phyloP scores from a whole-genome alignment of 2,888 invertebrate genomes.

The Sarcophaga carnaria region DNA sequence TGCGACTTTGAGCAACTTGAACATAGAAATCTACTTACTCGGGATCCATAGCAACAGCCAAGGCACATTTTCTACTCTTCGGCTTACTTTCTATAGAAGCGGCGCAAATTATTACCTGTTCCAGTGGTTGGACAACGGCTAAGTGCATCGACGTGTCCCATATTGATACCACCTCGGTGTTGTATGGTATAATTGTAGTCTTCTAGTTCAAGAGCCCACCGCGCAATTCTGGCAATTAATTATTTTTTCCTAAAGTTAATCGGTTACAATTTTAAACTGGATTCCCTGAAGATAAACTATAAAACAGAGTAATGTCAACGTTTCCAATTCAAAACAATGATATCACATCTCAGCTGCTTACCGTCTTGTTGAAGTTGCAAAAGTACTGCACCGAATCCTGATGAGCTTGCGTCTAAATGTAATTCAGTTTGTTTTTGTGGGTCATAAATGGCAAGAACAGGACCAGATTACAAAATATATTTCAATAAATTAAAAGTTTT shows the following conservation, averaged over 20 bases:
- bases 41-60: constrained; percentile 18
- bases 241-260: constrained; percentile 4
- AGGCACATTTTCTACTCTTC: neutral
- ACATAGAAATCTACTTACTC: constrained; percentile 46
- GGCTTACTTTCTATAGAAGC: neutral
- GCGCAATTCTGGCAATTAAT: constrained; percentile 14
- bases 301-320: constrained; percentile 42
- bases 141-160: constrained; percentile 32
- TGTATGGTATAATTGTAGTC: constrained; percentile 47
- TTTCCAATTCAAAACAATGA: constrained; percentile 59
- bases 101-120: constrained; percentile 14
- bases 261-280: constrained; percentile 29
- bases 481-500: constrained; percentile 46
- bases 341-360: constrained; percentile 18
- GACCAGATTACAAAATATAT: constrained; percentile 54
- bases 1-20: constrained; percentile 49
- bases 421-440: constrained; percentile 1
- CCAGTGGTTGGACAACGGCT: constrained; percentile 25
- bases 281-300: constrained; percentile 39
- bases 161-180: constrained; percentile 26
- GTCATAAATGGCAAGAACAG: neutral
- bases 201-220: constrained; percentile 48
- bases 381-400: constrained; percentile 43
- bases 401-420: constrained; percentile 50
- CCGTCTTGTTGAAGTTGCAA: constrained; percentile 41